Conservation (phyloP, 1,140 invertebrate species). For the Ostrea denselamellosa region DNA sequence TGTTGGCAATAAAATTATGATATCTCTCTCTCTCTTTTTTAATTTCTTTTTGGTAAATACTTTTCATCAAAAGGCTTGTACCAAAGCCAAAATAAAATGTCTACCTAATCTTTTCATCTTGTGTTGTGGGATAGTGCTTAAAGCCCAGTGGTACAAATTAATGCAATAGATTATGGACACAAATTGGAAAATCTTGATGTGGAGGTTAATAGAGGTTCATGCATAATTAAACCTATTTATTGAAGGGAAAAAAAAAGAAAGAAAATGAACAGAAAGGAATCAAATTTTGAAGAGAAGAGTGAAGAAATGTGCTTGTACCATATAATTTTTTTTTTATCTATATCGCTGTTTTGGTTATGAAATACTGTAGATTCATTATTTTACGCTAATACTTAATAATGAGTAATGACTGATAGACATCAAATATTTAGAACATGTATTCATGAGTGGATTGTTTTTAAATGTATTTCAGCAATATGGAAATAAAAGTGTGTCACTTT, state of each 20-base stretch:
- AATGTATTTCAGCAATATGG: no score
- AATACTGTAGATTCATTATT: not conserved
- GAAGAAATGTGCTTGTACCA: not conserved
- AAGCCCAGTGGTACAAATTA: conserved; percentile 8
- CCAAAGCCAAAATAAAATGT: conserved; percentile 28
- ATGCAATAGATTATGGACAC: not conserved
- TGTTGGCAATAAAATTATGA: conserved; percentile 33
- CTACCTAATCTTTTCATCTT: conserved; percentile 27
- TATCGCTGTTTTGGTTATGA: not conserved
- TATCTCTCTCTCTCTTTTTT: not conserved
- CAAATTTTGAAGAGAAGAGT: not conserved
- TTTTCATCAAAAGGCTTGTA: conserved; percentile 35
- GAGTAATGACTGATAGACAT: no score
- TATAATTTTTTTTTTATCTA: not conserved
- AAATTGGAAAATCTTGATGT: not conserved
- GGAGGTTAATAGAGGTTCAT: conserved; percentile 12
- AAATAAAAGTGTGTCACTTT: no score
- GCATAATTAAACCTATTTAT: conserved; percentile 35
- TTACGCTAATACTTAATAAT: not conserved
- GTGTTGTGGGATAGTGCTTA: conserved; percentile 22
- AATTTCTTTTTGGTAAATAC: conserved; percentile 16
- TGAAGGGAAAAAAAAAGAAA: conserved; percentile 2
- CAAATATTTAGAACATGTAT: no score
- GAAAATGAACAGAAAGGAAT: not conserved
- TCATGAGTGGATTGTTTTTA: no score